phyloP scores from a whole-genome alignment of 53 echinoderm and acorn worm genomes.

The Astropecten irregularis region DNA sequence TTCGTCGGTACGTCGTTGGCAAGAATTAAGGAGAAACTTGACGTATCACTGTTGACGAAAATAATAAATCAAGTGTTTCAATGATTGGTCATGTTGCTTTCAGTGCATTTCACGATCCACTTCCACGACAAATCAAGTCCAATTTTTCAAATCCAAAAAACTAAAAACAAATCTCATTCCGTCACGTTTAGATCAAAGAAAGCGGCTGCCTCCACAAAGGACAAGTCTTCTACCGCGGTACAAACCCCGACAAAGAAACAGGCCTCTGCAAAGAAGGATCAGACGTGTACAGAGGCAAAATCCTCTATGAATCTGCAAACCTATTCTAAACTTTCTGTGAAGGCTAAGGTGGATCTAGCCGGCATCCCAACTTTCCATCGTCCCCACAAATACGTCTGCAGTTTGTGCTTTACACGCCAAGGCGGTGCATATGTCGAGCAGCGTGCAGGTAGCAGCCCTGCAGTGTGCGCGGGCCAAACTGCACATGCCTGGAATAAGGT shows the following conservation, averaged over 20 bases:
- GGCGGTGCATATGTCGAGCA: constrained; percentile 3
- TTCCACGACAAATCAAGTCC: background rate
- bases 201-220: background rate
- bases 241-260: background rate
- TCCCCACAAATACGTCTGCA: constrained; percentile 60
- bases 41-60: too few species aligned
- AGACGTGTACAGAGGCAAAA: background rate
- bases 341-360: background rate
- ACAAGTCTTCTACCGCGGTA: background rate
- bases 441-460: constrained; percentile 14
- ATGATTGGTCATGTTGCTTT: too few species aligned
- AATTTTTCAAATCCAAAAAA: background rate
- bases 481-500: constrained; percentile 70
- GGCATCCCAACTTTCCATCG: constrained; percentile 8
- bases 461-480: constrained; percentile 40
- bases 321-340: too few species aligned
- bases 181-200: background rate
- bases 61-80: too few species aligned
- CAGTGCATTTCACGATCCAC: too few species aligned
- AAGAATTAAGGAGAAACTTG: too few species aligned
- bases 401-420: constrained; percentile 60
- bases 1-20: too few species aligned
- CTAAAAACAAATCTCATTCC: background rate
- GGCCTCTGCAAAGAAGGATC: background rate
- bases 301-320: background rate